Conservation (phyloP, 1,140 invertebrate species). For the Trachymyrmex septentrionalis region DNA sequence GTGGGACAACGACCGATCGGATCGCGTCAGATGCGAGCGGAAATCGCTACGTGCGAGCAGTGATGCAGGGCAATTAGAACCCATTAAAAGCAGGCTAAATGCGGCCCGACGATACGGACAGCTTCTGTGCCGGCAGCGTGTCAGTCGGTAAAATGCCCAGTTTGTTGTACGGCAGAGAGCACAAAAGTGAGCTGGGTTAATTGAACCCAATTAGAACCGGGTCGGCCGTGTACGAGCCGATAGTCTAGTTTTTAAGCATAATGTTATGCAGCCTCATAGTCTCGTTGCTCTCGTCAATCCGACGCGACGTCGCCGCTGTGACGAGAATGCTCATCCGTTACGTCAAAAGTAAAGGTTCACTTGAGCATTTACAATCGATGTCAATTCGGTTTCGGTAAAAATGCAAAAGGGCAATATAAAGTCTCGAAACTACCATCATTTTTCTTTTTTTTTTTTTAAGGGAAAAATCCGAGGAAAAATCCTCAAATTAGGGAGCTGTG, state of each 20-base stretch:
- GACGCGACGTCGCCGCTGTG: neutral
- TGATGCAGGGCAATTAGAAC: conserved; percentile 66
- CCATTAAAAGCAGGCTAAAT: conserved; percentile 64
- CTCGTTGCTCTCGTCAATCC: conserved; percentile 37
- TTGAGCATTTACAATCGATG: neutral
- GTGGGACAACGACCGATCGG: neutral
- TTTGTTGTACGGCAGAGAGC: conserved; percentile 32
- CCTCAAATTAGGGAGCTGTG: neutral
- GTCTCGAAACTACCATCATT: neutral
- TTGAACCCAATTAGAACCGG: conserved; percentile 71
- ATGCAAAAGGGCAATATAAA: neutral
- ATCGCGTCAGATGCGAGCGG: conserved; percentile 21
- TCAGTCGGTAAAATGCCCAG: conserved; percentile 45
- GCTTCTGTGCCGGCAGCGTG: conserved; percentile 28
- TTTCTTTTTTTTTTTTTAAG: too few species aligned
- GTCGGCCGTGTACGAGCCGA: conserved; percentile 49
- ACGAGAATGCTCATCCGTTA: neutral
- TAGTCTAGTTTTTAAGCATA: conserved; percentile 46
- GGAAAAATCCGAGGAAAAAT: neutral
- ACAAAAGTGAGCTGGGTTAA: conserved; percentile 66
- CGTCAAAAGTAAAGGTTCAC: neutral
- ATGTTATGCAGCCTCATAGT: conserved; percentile 32
- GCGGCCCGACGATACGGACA: conserved; percentile 57
- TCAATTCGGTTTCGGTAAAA: neutral
- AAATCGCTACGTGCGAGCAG: conserved; percentile 56